Evolutionary conservation across 2,888 invertebrate genomes (phyloP).

Genomic region (Pammene aurita): DNA sequence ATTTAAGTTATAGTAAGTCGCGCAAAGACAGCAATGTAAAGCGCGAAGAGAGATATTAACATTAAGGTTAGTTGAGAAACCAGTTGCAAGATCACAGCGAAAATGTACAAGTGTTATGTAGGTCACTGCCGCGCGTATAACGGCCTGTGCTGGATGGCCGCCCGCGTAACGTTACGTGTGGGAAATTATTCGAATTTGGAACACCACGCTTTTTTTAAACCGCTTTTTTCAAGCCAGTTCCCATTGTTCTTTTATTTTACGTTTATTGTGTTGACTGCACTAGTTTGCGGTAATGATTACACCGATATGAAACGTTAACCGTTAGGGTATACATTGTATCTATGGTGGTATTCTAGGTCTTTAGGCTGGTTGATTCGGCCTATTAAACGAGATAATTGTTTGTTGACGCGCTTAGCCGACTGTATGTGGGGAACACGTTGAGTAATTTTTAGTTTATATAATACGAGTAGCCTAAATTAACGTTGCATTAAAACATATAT

Average conservation of each 20-base stretch:
- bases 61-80: slow-evolving; percentile 73
- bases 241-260: slow-evolving; percentile 69
- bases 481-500: too few species aligned
- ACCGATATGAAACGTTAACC: slow-evolving; percentile 50
- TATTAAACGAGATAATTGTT: slow-evolving; percentile 38
- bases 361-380: slow-evolving; percentile 33
- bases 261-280: slow-evolving; percentile 64
- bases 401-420: slow-evolving; percentile 24
- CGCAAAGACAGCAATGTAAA: slow-evolving; percentile 48
- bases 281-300: slow-evolving; percentile 60
- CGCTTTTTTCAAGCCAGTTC: slow-evolving; percentile 69
- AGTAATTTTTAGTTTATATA: slow-evolving; percentile 25
- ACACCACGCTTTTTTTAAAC: slow-evolving; percentile 66
- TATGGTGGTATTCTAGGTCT: slow-evolving; percentile 39
- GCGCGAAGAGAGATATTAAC: slow-evolving; percentile 44
- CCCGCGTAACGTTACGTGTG: slow-evolving; percentile 84
- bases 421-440: slow-evolving; percentile 23
- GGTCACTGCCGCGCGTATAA: slow-evolving; percentile 82
- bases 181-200: slow-evolving; percentile 83
- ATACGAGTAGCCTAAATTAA: too few species aligned
- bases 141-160: slow-evolving; percentile 79
- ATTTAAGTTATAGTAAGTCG: slow-evolving; percentile 47
- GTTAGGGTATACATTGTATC: slow-evolving; percentile 46
- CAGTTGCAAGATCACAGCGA: slow-evolving; percentile 63
- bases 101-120: slow-evolving; percentile 61